Percentiles rank a stretch among this genome's conserved stretches.
phyloP scores from a whole-genome alignment of 2,797 vertebrate species.

The Etheostoma nigrum region DNA sequence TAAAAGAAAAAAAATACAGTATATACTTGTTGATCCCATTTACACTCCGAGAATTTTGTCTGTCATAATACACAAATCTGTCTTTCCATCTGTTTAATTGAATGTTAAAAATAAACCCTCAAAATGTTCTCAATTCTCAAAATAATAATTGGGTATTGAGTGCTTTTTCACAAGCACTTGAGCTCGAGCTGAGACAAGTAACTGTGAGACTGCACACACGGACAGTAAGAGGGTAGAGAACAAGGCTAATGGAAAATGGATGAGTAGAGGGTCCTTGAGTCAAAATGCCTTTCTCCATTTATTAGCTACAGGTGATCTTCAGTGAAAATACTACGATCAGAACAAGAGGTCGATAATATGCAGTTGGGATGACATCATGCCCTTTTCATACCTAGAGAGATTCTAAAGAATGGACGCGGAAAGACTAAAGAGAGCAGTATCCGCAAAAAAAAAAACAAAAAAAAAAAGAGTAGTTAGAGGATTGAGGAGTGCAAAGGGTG shows the following conservation, averaged over 20 bases:
- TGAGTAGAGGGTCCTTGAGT: slow-evolving; percentile 18
- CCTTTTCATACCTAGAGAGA: slow-evolving; percentile 19
- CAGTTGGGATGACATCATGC: neutral
- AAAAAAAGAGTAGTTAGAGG: neutral
- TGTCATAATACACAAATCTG: neutral
- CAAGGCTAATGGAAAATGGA: slow-evolving; percentile 20
- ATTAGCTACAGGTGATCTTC: slow-evolving; percentile 8
- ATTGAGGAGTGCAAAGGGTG: slow-evolving; percentile 19
- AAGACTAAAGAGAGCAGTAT: slow-evolving; percentile 7
- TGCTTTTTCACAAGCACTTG: neutral
- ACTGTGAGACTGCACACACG: neutral
- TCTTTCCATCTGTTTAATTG: neutral
- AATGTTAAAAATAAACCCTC: neutral
- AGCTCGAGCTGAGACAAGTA: neutral
- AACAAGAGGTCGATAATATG: neutral
- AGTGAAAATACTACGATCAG: neutral
- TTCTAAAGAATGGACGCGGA: neutral
- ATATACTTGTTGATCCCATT: no score
- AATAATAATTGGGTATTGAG: neutral
- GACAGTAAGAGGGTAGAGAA: neutral
- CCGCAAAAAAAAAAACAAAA: slow-evolving; percentile 21
- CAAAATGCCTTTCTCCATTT: slow-evolving; percentile 25
- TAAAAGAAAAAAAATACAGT: no score
- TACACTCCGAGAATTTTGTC: no score
- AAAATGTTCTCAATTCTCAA: no score